These are phyloP conservation scores for Sorex araneus DNA, from an alignment of 2,113 vertebrate genomes.

Conservation along the genomic window DNA sequence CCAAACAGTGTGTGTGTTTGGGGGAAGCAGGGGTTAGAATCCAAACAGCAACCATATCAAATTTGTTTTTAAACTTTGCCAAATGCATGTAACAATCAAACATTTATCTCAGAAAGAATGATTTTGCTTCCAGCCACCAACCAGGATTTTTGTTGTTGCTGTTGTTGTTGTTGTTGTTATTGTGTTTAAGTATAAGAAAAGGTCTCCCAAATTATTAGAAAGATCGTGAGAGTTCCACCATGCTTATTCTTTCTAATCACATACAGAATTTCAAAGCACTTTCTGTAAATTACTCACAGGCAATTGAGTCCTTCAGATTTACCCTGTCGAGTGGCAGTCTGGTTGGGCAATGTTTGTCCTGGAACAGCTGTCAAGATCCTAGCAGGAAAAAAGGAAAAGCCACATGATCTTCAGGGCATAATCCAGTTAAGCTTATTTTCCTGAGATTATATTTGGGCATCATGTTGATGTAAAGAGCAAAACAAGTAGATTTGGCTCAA, in stretches of 20 bases:
- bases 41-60: constrained; percentile 49
- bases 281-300: constrained; percentile 50
- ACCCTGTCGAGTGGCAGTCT: constrained; percentile 2
- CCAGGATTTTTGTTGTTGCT: background rate
- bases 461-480: constrained; percentile 27
- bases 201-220: constrained; percentile 44
- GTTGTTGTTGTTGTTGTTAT: no score
- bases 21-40: background rate
- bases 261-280: constrained; percentile 34
- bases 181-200: background rate
- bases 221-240: fast-evolving
- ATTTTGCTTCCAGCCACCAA: constrained; percentile 43
- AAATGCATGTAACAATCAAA: constrained; percentile 36
- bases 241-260: constrained; percentile 42
- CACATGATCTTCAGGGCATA: constrained; percentile 14
- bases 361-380: constrained; percentile 12
- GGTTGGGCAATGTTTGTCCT: background rate
- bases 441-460: background rate
- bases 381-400: background rate
- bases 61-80: constrained; percentile 43
- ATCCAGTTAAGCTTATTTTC: constrained; percentile 60
- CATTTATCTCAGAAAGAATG: constrained; percentile 58
- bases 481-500: background rate
- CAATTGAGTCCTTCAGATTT: background rate
- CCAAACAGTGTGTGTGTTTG: background rate